Base-by-base conservation (phyloP, 1,140 invertebrate species). In the Notospermus geniculatus region DNA sequence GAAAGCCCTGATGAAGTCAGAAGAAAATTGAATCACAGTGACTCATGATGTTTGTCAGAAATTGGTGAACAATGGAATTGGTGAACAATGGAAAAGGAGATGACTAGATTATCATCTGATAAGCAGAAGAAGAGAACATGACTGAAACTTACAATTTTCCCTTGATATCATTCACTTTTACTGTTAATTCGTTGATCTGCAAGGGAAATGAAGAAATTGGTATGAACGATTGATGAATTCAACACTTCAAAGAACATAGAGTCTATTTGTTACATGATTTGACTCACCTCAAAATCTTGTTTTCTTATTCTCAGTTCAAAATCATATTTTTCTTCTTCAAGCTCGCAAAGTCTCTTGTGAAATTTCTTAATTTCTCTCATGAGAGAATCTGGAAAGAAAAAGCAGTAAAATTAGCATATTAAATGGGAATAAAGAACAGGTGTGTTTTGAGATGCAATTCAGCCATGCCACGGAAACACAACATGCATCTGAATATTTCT, bases 81-180 rank as follows among this genome's bases (percentile, higher is more conserved):
- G n/a, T n/a, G n/a, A n/a, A n/a, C n/a, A n/a, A n/a, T n/a, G n/a
- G n/a, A n/a, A n/a, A n/a, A n/a, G n/a, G n/a, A n/a, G n/a, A n/a
- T n/a, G 54, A 25, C 56, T 39, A 55, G 9, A 68, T 22, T 50
- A 28, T 32, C 27, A 41, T 22, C 39, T 17, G 25, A 60, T 25
- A 13, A 54, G 19, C 53, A n/a, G n/a, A n/a, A 9, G 15, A 52
- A 54, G 25, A 25, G 55, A 45, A 57, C 23, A 63, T 53, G 25
- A 59, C 28, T 54, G 58, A 70, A 39, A 93, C 93, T 95, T 88
- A 98, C 95, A 99, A 99, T 91, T 99, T 99, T 82, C 97, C 97
- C 86, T 96, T 91, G 78, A 98, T 90, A 86, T 99, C 97, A 84
- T 99, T 99, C 77, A 99, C 96, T 87, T 97, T 94, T 85, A 95